Conservation (phyloP, 2,113 vertebrate species). For the Alaudala cheleensis region DNA sequence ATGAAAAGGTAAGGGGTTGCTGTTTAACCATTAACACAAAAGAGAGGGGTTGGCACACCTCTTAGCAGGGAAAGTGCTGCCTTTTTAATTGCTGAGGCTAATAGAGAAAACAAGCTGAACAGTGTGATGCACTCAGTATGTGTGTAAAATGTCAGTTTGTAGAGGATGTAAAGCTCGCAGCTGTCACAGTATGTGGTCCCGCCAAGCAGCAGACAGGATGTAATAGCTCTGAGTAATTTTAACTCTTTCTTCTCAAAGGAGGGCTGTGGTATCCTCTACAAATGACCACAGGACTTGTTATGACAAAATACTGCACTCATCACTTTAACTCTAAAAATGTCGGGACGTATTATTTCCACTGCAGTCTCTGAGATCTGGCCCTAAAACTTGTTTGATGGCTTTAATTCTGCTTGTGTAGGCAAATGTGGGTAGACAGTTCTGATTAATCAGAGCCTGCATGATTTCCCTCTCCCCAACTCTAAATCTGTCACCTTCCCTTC, state of each 20-base stretch:
- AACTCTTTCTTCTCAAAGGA: slow-evolving; percentile 47
- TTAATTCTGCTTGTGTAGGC: slow-evolving; percentile 29
- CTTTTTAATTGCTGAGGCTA: slow-evolving; percentile 56
- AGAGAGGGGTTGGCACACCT: background rate
- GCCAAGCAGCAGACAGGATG: slow-evolving; percentile 49
- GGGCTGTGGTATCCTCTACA: background rate
- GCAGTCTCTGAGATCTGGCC: background rate
- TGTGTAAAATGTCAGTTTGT: slow-evolving; percentile 59
- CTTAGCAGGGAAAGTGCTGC: slow-evolving; percentile 21
- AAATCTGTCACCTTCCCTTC: slow-evolving; percentile 13
- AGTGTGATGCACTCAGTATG: background rate
- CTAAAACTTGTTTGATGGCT: background rate
- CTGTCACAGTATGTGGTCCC: slow-evolving; percentile 47
- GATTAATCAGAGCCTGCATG: background rate
- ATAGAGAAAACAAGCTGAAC: slow-evolving; percentile 43
- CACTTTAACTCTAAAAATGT: slow-evolving; percentile 31
- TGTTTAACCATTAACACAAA: background rate
- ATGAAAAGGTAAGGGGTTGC: slow-evolving; percentile 27
- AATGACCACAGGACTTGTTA: slow-evolving; percentile 10
- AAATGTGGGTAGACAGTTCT: slow-evolving; percentile 1
- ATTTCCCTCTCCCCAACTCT: background rate
- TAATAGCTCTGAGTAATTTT: slow-evolving; percentile 46
- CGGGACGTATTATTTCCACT: slow-evolving; percentile 7
- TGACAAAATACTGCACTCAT: background rate
- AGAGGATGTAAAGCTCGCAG: slow-evolving; percentile 33